Evolutionary conservation across 2,888 invertebrate species (phyloP), one percentile per base, ranked within the genome.

Genomic region (Crocallis elinguaria): DNA sequence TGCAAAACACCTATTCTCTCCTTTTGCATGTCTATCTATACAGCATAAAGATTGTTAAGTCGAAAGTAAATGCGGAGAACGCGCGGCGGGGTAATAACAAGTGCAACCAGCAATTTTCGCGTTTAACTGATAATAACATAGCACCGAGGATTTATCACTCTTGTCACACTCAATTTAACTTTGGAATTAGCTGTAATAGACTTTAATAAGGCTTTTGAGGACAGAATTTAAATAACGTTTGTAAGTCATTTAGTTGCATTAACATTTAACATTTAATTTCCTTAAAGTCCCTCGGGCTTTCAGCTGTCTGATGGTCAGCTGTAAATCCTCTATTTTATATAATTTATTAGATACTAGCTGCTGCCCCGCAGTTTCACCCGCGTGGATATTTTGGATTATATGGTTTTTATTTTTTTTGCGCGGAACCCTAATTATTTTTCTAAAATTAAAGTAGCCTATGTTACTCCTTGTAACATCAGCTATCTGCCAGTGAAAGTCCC

Each of bases 51-150:
- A 7, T 48, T 46, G 42, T 29, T 38, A 48, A 45, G 48, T 53
- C 38, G 53, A 54, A 54, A 54, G 48, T 54, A 48, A 48, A 53
- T 48, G 27, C 33, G 36, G 35, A 29, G 32, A 46, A 54, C 43
- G 48, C 21, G 38, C 30, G 41, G 12, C 39, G 43, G 49, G 49
- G 38, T 62, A 58, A 64, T 62, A 43, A 44, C 49, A 23, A 49
- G 49, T 53, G 41, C 29, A 42, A 29, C 46, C 23, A 46, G 59
- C 56, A 57, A 58, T 62, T 59, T 64, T 56, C 57, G 51, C 57
- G 49, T 58, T 64, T 60, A 64, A 49, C 56, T 56, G 51, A 54
- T 62, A 60, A 62, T 60, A 54, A 62, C 49, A 55, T 23, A 53
- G 53, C 39, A 51, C 17, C 25, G 43, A 41, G 37, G 44, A 50